Evolutionary conservation across 2,797 vertebrate species (phyloP), one percentile per base, ranked within the genome.

Genomic region (Limnodromus scolopaceus): DNA sequence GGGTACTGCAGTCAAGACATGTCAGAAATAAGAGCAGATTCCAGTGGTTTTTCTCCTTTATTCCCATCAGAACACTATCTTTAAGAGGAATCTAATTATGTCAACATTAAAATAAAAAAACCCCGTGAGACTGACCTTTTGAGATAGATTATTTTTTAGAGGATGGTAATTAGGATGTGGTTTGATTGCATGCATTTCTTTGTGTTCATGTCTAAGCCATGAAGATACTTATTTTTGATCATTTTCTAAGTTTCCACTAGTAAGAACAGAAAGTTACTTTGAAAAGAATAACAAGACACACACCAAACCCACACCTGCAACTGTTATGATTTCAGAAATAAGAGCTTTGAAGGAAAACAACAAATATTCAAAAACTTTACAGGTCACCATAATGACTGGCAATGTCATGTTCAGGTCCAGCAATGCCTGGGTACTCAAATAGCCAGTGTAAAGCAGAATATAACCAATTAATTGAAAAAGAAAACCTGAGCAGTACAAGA

Each of bases 61-160:
- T 14, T 93, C 68, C 79, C 57, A 49, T 27, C 24, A 57, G 71
- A 87, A 84, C 76, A 53, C 25, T 60, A 25, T 53, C 28, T 83
- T 85, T 71, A 94, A 74, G 66, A 92, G 60, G 15, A 91, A 86
- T 45, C 70, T 92, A 86, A 93, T 91, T 85, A 85, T 46, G 61
- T 38, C 89, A 79, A 70, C 76, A 91, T 66, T 91, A 87, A 82
- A 93, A 90, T 60, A 41, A 41, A 84, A 84, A 49, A 8, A 46
- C 12, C 16, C 9, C 74, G 34, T 10, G 61, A 92, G 68, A 86
- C 23, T 30, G 69, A 77, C 22, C 16, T 83, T 77, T 48, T 25
- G n/a, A 91, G 65, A 87, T 5, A 88, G 11, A 57, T 74, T 60
- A 39, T 57, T 81, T 92, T 55, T 58, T 36, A 11, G 72, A 74